These are phyloP conservation scores for Catharus ustulatus DNA, from an alignment of 2,797 vertebrate genomes.

Conservation along the genomic window DNA sequence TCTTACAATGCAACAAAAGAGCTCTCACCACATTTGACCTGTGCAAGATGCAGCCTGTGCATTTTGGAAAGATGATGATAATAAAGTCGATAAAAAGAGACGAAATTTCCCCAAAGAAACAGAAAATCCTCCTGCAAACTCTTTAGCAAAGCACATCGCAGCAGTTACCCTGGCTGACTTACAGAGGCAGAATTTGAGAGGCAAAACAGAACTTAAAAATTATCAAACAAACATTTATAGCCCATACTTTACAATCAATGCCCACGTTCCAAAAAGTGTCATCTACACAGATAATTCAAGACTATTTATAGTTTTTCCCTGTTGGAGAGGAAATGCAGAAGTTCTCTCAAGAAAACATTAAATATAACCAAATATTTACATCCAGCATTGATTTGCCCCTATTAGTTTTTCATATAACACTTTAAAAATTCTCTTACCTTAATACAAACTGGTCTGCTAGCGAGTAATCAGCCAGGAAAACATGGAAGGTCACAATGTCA, in stretches of 20 bases:
- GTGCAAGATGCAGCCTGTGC: background rate
- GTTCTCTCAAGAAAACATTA: background rate
- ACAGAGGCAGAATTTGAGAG: background rate
- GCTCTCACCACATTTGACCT: background rate
- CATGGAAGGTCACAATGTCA: conserved; percentile 85
- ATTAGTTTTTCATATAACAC: background rate
- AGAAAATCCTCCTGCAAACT: background rate
- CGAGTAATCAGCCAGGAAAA: conserved; percentile 84
- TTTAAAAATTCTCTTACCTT: conserved; percentile 78
- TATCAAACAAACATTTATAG: background rate
- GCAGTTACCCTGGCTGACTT: background rate
- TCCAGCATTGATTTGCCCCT: background rate
- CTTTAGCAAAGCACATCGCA: background rate
- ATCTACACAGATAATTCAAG: background rate
- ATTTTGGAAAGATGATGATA: background rate
- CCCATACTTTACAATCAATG: conserved; percentile 1
- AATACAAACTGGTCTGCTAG: conserved; percentile 87
- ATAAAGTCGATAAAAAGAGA: background rate
- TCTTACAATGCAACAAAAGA: background rate
- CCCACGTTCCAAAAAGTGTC: background rate
- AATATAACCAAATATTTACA: background rate
- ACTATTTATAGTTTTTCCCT: background rate
- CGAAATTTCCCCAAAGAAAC: background rate
- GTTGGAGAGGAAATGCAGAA: background rate
- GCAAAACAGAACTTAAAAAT: conserved; percentile 7